These are phyloP conservation scores for Drosophila vallismaia DNA, from an alignment of 2,888 invertebrate genomes.

Conservation along the genomic window DNA sequence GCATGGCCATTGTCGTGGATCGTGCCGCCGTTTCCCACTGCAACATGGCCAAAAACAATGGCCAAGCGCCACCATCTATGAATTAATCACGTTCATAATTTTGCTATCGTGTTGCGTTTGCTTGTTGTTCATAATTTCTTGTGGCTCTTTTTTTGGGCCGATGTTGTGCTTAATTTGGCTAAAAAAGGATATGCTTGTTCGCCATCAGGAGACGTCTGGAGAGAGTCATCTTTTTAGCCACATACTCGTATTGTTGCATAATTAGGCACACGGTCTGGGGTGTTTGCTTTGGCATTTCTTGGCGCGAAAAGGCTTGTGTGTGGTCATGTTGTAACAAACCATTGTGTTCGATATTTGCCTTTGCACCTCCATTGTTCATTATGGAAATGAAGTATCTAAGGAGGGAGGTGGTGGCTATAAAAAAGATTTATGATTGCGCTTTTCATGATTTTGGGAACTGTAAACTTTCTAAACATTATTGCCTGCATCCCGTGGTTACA, in stretches of 20 bases:
- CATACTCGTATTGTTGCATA: constrained; percentile 61
- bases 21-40: constrained; percentile 45
- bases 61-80: constrained; percentile 79
- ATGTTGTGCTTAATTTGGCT: constrained; percentile 71
- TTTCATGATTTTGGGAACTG: constrained; percentile 1
- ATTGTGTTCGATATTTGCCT: constrained; percentile 54
- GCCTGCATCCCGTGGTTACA: not conserved
- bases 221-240: constrained; percentile 48
- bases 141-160: constrained; percentile 27
- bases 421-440: constrained; percentile 8
- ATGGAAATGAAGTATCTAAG: constrained; percentile 31
- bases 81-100: constrained; percentile 81
- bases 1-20: constrained; percentile 62
- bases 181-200: constrained; percentile 61
- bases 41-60: constrained; percentile 69
- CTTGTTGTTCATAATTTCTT: constrained; percentile 55
- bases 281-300: constrained; percentile 68
- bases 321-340: constrained; percentile 77
- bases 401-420: not conserved
- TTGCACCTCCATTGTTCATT: constrained; percentile 33
- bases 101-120: constrained; percentile 62
- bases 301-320: constrained; percentile 77
- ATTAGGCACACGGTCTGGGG: constrained; percentile 66
- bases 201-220: constrained; percentile 9
- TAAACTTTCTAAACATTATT: constrained; percentile 11